phyloP scores from a whole-genome alignment of 2,888 invertebrate genomes.

The Petrolisthes cinctipes region DNA sequence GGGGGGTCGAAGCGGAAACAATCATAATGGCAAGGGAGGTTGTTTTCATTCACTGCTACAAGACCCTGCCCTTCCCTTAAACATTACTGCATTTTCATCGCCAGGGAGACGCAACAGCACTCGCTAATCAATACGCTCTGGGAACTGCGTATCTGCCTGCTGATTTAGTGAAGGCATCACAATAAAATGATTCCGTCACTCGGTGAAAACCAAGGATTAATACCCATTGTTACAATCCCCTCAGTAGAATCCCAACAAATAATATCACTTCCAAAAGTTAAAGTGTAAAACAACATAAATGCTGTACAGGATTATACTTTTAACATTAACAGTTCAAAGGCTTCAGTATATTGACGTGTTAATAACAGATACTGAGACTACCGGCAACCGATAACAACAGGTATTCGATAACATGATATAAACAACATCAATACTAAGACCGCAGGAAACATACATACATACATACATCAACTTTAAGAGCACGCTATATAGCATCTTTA shows the following conservation, averaged over 20 bases:
- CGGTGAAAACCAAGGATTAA: no score
- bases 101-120: slow-evolving; percentile 11
- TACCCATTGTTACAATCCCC: no score
- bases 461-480: no score
- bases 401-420: no score
- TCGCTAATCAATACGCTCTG: slow-evolving; percentile 11
- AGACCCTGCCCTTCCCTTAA: slow-evolving; percentile 6
- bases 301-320: neutral
- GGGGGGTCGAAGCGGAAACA: slow-evolving; percentile 10
- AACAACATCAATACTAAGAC: neutral
- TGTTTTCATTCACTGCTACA: slow-evolving; percentile 8
- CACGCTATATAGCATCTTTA: no score
- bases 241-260: neutral
- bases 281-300: neutral
- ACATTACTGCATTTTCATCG: slow-evolving; percentile 3
- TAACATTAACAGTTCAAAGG: no score
- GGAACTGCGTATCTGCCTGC: slow-evolving; percentile 9
- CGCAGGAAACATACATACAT: neutral
- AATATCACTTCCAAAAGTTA: neutral
- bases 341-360: no score
- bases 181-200: no score
- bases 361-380: no score
- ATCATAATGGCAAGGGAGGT: slow-evolving; percentile 10
- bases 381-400: no score
- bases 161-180: neutral